These are phyloP conservation scores for Podarcis lilfordi DNA, from an alignment of 2,797 vertebrate species.

Conservation along the genomic window DNA sequence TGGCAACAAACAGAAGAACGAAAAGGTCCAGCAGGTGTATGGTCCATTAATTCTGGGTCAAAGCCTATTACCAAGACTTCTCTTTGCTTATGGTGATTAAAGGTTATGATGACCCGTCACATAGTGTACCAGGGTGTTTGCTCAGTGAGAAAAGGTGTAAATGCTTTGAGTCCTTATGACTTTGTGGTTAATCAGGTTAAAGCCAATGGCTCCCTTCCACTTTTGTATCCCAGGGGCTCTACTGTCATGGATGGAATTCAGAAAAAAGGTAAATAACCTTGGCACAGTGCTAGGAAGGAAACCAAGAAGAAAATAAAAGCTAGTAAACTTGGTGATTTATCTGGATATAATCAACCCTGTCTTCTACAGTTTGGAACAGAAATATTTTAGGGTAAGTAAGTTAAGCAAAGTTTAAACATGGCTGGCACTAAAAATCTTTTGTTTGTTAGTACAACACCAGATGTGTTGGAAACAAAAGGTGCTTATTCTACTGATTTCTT, in stretches of 20 bases:
- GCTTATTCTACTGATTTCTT: constrained; percentile 19
- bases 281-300: neutral
- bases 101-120: constrained; percentile 44
- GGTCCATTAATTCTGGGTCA: constrained; percentile 59
- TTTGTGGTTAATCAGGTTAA: constrained; percentile 46
- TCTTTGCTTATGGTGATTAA: constrained; percentile 52
- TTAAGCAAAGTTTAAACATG: constrained; percentile 9
- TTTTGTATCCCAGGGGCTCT: constrained; percentile 50
- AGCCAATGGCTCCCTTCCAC: constrained; percentile 35
- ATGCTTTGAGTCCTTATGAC: constrained; percentile 56
- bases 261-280: neutral
- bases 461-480: constrained; percentile 43
- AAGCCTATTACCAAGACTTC: constrained; percentile 32
- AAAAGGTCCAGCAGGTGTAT: constrained; percentile 28
- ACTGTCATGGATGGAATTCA: constrained; percentile 13
- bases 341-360: neutral
- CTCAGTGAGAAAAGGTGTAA: constrained; percentile 45
- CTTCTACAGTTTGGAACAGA: neutral
- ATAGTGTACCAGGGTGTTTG: constrained; percentile 50
- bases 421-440: neutral
- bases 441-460: constrained; percentile 6
- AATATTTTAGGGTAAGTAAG: neutral
- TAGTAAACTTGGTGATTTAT: neutral
- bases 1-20: constrained; percentile 34
- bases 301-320: neutral